Base-by-base conservation (phyloP, 2,113 vertebrate species). In the Eulemur macaco region DNA sequence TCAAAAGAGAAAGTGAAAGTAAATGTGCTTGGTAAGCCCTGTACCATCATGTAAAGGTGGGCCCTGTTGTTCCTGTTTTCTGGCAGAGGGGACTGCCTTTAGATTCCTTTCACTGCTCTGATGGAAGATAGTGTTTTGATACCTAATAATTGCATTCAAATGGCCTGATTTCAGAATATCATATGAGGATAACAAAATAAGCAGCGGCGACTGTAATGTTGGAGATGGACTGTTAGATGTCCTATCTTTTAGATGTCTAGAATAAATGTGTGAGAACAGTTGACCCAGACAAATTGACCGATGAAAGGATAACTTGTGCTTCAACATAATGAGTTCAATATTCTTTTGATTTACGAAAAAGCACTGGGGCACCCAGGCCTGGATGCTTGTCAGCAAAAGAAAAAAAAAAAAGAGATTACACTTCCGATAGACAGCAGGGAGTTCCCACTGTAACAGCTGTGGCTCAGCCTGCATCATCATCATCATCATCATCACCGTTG, bases 171-270 rank as follows among this genome's bases (percentile, higher is more conserved):
- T 83, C 50, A 2, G n/a, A 96, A 25, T 91, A 64, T 85, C 71
- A 71, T 64, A 88, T 87, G 45, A 88, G 76, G 84, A 78, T 92
- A 96, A 92, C 69, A 94, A 96, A 97, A 78, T 64, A 96, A 52
- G 66, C 14, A 42, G 86, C 89, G 93, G 91, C 86, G 94, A 89
- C 94, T 96, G 80, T 85, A 86, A 80, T 87, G 23, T 54, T 37
- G 39, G 92, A 89, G 91, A 96, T 25, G 1, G 68, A 69, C 74
- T 1, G 3, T 96, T 92, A 92, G 90, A 90, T 73, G 45, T 97
- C 77, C 91, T 94, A 0, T 85, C 78, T 96, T 97, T 97, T 97
- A 96, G 87, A 97, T 96, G 91, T 90, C 80, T 92, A 89, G 89
- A 92, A 94, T 73, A 93, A 96, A 87, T 87, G 66, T 52, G 11